phyloP scores from a whole-genome alignment of 2,888 invertebrate genomes.

The Habrosyne pyritoides region DNA sequence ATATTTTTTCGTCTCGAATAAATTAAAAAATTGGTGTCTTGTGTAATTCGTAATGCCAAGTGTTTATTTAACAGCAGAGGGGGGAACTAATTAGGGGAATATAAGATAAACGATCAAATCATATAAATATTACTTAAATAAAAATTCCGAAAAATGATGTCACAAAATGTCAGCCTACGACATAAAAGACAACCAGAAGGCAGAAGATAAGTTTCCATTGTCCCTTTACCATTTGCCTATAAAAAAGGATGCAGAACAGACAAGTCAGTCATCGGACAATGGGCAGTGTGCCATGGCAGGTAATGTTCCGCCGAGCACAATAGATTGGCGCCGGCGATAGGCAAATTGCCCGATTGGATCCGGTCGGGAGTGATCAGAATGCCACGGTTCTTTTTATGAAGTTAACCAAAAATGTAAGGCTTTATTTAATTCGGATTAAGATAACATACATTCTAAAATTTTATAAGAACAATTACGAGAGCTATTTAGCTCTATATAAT shows the following conservation, averaged over 20 bases:
- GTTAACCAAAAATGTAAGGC: neutral
- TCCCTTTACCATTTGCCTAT: neutral
- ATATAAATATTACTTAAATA: no score
- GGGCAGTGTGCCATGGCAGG: neutral
- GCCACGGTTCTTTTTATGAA: neutral
- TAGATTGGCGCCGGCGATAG: slow-evolving; percentile 20
- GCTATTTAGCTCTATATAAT: no score
- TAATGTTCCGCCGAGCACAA: slow-evolving; percentile 25
- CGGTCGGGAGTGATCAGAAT: slow-evolving; percentile 11
- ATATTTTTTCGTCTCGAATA: no score
- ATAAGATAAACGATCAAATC: no score
- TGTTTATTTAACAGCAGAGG: no score
- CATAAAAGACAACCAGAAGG: no score
- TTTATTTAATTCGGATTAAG: neutral
- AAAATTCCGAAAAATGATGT: no score
- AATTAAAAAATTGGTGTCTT: no score
- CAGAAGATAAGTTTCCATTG: neutral
- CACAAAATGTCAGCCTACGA: neutral
- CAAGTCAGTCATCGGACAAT: slow-evolving; percentile 3
- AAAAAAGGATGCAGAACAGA: neutral
- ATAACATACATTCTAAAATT: neutral
- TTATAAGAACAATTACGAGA: no score
- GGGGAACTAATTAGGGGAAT: no score
- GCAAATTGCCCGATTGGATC: slow-evolving; percentile 30
- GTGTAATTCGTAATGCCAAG: no score